Conservation (phyloP, 2,113 vertebrate species). For the Probosciger aterrimus region DNA sequence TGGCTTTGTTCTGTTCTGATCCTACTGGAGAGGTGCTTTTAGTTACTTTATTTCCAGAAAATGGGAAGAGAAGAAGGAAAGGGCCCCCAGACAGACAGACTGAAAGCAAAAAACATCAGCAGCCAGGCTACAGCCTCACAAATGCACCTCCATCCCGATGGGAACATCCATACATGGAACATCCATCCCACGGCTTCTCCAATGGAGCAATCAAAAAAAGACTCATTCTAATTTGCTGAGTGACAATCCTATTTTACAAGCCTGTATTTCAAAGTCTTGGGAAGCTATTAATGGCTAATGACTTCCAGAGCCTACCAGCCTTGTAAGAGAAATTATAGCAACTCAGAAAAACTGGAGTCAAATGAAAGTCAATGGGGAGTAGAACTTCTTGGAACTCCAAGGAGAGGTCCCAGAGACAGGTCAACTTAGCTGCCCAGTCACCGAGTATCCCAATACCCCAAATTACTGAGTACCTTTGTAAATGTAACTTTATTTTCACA, state of each 20-base stretch:
- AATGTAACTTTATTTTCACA: not conserved
- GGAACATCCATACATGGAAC: not conserved
- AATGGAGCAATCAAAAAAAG: not conserved
- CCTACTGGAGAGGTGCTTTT: not conserved
- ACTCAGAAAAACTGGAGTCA: not conserved
- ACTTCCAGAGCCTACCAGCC: not conserved
- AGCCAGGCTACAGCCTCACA: not conserved
- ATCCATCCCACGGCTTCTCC: accelerated
- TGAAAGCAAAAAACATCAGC: not conserved
- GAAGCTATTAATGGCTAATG: not conserved
- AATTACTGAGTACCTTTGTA: not conserved
- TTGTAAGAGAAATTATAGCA: not conserved
- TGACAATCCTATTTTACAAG: not conserved
- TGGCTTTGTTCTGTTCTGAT: not conserved
- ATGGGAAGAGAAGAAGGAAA: not conserved
- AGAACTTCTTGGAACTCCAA: not conserved
- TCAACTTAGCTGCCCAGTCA: not conserved
- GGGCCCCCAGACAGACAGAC: not conserved
- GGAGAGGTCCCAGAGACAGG: not conserved
- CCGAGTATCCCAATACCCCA: not conserved
- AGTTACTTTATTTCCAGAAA: not conserved
- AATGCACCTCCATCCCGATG: not conserved
- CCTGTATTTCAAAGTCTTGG: not conserved
- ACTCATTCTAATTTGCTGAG: not conserved
- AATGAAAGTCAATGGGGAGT: not conserved